These are phyloP conservation scores for Scaptomyza graminum DNA, from an alignment of 1,140 invertebrate genomes.

Conservation along the genomic window DNA sequence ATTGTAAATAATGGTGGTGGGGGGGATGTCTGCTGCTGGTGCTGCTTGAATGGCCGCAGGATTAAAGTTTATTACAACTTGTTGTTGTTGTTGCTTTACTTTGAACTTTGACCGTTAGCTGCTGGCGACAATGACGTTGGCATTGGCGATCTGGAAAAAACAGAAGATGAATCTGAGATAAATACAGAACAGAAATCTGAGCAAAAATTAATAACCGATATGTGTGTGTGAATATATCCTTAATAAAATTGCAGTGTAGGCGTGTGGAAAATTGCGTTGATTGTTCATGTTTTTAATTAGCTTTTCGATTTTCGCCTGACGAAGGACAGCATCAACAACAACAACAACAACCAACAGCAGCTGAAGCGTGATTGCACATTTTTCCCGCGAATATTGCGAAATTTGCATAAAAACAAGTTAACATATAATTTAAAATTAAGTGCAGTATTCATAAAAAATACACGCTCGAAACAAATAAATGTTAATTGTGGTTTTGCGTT, in stretches of 20 bases:
- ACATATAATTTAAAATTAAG: neutral
- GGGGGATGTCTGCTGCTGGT: neutral
- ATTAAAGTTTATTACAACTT: conserved; percentile 20
- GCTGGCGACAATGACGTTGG: conserved; percentile 22
- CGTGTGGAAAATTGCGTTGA: conserved; percentile 48
- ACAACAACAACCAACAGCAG: too few species aligned
- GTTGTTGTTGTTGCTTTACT: conserved; percentile 22
- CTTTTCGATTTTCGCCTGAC: conserved; percentile 22
- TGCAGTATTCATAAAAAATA: neutral
- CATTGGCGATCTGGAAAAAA: conserved; percentile 30
- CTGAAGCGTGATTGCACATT: conserved; percentile 31
- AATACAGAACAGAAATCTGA: conserved; percentile 4
- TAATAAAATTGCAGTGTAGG: conserved; percentile 39
- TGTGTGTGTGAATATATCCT: neutral
- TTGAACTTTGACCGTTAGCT: conserved; percentile 46
- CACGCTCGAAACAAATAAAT: neutral
- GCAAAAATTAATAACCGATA: neutral
- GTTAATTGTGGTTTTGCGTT: neutral
- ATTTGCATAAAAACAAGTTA: conserved; percentile 14
- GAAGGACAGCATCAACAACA: neutral
- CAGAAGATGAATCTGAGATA: neutral
- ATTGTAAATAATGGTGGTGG: neutral
- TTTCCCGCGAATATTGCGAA: neutral
- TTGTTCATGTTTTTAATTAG: conserved; percentile 59
- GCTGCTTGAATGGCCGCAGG: conserved; percentile 18